Evolutionary conservation across 2,888 invertebrate genomes (phyloP).

Genomic region (Cinara cedri): DNA sequence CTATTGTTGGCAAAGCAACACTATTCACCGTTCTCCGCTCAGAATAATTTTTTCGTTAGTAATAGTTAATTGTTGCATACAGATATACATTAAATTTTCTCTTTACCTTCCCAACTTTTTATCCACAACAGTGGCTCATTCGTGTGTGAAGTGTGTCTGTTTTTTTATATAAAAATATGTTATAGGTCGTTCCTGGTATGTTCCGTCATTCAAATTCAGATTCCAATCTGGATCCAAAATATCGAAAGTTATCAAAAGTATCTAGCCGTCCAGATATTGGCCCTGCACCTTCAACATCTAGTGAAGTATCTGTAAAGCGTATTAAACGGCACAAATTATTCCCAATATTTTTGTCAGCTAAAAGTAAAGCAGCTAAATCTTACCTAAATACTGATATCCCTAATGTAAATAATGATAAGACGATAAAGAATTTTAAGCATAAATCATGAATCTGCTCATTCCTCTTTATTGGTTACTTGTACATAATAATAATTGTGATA

Average conservation of each 20-base stretch:
- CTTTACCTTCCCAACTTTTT: too few relatives aligned
- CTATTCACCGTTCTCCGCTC: too few relatives aligned
- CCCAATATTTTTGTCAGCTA: constrained; percentile 48
- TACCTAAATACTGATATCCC: constrained; percentile 14
- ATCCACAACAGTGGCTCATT: too few relatives aligned
- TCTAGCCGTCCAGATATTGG: constrained; percentile 28
- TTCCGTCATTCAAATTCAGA: constrained; percentile 52
- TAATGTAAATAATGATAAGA: constrained; percentile 36
- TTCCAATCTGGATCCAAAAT: constrained; percentile 46
- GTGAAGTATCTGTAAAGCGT: constrained; percentile 43
- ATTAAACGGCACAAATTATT: constrained; percentile 54
- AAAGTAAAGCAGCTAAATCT: constrained; percentile 48
- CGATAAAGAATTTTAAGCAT: constrained; percentile 22
- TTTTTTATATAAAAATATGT: neutral
- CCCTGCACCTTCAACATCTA: constrained; percentile 17
- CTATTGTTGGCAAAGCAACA: too few relatives aligned
- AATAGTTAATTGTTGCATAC: too few relatives aligned
- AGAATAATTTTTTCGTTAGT: too few relatives aligned
- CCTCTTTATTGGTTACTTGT: constrained; percentile 36
- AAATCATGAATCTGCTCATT: constrained; percentile 37
- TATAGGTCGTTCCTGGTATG: constrained; percentile 25
- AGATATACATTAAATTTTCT: too few relatives aligned
- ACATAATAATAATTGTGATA: constrained; percentile 53
- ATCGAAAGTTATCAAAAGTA: constrained; percentile 43
- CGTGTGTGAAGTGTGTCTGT: too few relatives aligned